phyloP scores from a whole-genome alignment of 2,888 invertebrate species.

The Nemurella pictetii region DNA sequence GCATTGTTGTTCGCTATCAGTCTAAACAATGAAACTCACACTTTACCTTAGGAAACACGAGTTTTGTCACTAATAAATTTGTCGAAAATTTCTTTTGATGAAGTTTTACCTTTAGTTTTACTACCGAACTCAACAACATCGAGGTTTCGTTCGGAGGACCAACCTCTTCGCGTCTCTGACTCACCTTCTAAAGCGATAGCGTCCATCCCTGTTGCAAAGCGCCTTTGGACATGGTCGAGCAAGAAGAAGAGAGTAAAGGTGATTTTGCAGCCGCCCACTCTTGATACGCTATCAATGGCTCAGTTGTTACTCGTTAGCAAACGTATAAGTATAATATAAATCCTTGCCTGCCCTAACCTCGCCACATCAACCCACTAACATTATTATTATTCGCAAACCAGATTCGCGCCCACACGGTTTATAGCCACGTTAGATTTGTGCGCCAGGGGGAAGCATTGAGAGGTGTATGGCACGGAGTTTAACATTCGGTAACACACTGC shows the following conservation, averaged over 20 bases:
- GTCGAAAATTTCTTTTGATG: background rate
- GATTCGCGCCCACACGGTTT: background rate
- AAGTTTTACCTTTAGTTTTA: background rate
- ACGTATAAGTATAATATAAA: background rate
- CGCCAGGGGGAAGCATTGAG: background rate
- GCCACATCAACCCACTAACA: background rate
- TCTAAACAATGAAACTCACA: conserved; percentile 9
- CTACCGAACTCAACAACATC: background rate
- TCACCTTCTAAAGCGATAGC: background rate
- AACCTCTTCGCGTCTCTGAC: background rate
- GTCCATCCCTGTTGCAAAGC: background rate
- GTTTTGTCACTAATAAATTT: conserved; percentile 14
- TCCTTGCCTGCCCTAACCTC: background rate
- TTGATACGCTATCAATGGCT: background rate
- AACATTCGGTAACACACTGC: no score
- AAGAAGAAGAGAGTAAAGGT: background rate
- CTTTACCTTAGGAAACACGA: background rate
- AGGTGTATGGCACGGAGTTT: background rate
- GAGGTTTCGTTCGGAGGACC: background rate
- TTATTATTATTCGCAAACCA: background rate
- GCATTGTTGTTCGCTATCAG: background rate
- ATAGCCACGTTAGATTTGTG: background rate
- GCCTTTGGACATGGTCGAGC: background rate
- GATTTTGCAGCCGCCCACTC: background rate
- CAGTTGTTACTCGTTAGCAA: background rate